These are phyloP conservation scores for Acleris sparsana DNA, from an alignment of 2,888 invertebrate genomes.

Conservation along the genomic window DNA sequence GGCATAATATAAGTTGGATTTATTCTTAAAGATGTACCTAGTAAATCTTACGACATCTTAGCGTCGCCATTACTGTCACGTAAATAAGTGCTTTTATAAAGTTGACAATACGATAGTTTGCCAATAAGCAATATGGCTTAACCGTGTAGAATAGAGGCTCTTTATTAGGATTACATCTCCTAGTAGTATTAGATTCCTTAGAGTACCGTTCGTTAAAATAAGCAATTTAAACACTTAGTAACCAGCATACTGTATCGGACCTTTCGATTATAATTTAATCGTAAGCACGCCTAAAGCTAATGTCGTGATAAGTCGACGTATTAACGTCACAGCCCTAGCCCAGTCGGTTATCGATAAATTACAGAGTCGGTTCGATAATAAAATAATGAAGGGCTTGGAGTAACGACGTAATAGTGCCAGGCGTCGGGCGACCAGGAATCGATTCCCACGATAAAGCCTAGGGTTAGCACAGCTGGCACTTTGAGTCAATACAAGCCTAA, in stretches of 20 bases:
- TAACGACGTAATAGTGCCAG: conserved; percentile 57
- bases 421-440: conserved; percentile 28
- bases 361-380: conserved; percentile 61
- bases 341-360: conserved; percentile 50
- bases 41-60: too few species aligned
- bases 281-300: conserved; percentile 51
- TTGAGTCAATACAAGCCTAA: conserved; percentile 21
- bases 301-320: conserved; percentile 67
- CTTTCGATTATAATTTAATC: conserved; percentile 28
- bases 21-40: too few species aligned
- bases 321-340: conserved; percentile 62
- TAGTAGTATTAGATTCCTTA: too few species aligned
- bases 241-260: neutral
- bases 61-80: too few species aligned
- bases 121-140: too few species aligned
- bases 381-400: conserved; percentile 63
- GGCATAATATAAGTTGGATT: too few species aligned
- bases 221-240: neutral
- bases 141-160: too few species aligned
- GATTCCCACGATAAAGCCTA: conserved; percentile 35
- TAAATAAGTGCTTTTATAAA: too few species aligned
- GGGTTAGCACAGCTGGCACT: conserved; percentile 11
- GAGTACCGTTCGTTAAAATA: too few species aligned
- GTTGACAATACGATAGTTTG: too few species aligned
- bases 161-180: too few species aligned